Conservation (phyloP, 2,113 vertebrate genomes). For the Calidris pygmaea region DNA sequence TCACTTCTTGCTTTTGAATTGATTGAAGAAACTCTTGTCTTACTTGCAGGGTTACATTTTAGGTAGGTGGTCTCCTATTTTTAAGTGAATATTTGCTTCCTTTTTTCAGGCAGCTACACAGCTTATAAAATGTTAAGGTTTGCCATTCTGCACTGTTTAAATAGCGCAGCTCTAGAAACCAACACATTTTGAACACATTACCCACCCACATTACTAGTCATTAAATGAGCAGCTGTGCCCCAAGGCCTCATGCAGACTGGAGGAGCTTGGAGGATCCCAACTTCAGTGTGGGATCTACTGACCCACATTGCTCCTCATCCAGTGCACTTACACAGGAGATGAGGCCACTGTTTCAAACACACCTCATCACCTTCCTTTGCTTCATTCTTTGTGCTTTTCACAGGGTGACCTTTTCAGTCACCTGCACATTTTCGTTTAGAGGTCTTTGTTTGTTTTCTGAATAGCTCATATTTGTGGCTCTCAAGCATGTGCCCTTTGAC, state of each 20-base stretch:
- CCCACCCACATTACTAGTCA: constrained; percentile 7
- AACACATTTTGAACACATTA: constrained; percentile 57
- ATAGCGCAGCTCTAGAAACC: constrained; percentile 44
- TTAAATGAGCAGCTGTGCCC: constrained; percentile 54
- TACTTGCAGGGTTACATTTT: constrained; percentile 65
- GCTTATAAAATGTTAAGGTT: constrained; percentile 69
- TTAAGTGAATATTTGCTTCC: constrained; percentile 67
- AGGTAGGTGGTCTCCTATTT: constrained; percentile 73
- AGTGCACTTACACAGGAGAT: neutral
- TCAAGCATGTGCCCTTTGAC: constrained; percentile 52
- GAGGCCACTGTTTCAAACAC: neutral
- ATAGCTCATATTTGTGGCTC: constrained; percentile 23
- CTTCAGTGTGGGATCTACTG: constrained; percentile 10
- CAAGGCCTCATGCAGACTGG: neutral
- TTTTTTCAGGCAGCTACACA: constrained; percentile 65
- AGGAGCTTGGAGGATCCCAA: neutral
- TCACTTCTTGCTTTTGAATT: constrained; percentile 46
- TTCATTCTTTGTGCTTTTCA: constrained; percentile 36
- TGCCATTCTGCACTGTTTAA: constrained; percentile 45
- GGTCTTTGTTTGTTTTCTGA: constrained; percentile 53
- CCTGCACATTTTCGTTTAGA: constrained; percentile 43
- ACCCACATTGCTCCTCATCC: constrained; percentile 12
- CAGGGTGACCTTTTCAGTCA: constrained; percentile 17
- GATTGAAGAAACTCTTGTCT: constrained; percentile 69
- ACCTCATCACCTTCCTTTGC: constrained; percentile 27